phyloP scores from a whole-genome alignment of 2,888 invertebrate genomes.

The Eupithecia insigniata region DNA sequence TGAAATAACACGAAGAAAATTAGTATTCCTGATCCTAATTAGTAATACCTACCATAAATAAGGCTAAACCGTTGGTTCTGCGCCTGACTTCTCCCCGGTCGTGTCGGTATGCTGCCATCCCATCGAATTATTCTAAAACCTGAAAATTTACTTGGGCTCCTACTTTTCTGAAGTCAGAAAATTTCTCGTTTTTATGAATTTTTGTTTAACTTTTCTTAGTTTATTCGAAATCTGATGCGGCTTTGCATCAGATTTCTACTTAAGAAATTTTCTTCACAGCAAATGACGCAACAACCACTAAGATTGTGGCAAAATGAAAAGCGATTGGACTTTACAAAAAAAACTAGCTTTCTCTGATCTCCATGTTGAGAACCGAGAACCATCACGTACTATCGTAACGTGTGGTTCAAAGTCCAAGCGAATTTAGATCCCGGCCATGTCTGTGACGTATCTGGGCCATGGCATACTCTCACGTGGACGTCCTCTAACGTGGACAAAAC shows the following conservation, averaged over 20 bases:
- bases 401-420: background rate
- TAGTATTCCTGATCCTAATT: no score
- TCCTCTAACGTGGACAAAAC: constrained; percentile 14
- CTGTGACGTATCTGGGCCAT: constrained; percentile 8
- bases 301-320: background rate
- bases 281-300: background rate
- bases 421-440: background rate
- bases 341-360: background rate
- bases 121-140: no score
- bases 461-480: background rate
- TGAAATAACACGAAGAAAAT: no score
- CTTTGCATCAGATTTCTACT: no score
- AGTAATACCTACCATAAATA: no score
- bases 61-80: no score
- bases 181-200: background rate
- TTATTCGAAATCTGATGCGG: background rate
- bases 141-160: no score
- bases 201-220: background rate
- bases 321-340: background rate
- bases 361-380: no score
- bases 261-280: background rate
- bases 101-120: no score
- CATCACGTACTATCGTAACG: background rate
- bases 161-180: no score
- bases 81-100: no score